Evolutionary conservation across 2,113 vertebrate species (phyloP).

Genomic region (Myotis lucifugus): DNA sequence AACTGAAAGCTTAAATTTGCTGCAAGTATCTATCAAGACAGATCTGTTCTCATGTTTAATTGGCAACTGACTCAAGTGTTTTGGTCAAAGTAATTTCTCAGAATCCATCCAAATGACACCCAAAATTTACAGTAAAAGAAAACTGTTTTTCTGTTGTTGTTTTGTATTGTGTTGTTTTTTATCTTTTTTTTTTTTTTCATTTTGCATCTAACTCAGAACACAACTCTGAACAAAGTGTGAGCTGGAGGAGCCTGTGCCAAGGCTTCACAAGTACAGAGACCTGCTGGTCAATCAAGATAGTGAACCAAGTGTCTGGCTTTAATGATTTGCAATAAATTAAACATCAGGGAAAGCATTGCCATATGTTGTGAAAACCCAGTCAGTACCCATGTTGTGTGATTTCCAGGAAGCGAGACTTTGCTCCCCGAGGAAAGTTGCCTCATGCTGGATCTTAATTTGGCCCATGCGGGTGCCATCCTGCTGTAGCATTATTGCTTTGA

Average conservation of each 20-base stretch:
- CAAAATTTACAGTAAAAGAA: neutral
- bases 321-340: neutral
- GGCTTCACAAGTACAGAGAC: neutral
- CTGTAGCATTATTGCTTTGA: neutral
- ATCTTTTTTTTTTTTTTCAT: neutral
- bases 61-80: neutral
- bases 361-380: neutral
- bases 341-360: neutral
- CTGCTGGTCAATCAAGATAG: neutral
- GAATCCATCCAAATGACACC: neutral
- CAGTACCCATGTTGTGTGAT: neutral
- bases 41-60: neutral
- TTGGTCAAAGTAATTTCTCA: neutral
- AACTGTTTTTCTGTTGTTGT: neutral
- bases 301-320: neutral
- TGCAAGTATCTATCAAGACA: neutral
- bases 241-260: neutral
- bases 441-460: conserved; percentile 12
- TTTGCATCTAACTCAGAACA: neutral
- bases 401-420: conserved; percentile 3
- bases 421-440: neutral
- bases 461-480: neutral
- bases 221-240: neutral
- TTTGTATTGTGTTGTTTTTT: neutral
- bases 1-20: neutral